Conservation (phyloP, 2,797 vertebrate species). For the Philypnodon macrostomus region DNA sequence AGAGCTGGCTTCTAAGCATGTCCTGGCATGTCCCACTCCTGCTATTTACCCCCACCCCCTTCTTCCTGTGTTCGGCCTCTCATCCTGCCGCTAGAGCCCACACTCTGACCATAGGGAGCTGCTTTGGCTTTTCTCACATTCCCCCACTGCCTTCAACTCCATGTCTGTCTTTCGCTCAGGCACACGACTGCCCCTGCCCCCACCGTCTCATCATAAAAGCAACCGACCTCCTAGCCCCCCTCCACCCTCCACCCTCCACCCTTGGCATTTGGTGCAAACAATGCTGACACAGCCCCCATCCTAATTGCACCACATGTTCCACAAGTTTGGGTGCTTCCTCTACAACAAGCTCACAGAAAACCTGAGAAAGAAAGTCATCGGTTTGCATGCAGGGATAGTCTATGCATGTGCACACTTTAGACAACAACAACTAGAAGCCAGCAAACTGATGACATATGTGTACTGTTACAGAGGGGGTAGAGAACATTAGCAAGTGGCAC, state of each 20-base stretch:
- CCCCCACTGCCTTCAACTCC: conserved; percentile 47
- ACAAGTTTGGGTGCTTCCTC: conserved; percentile 57
- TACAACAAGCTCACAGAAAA: conserved; percentile 42
- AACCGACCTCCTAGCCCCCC: conserved; percentile 40
- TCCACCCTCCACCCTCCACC: conserved; percentile 60
- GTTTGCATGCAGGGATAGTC: too few species aligned
- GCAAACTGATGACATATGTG: not conserved
- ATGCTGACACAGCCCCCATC: conserved; percentile 69
- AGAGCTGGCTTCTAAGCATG: conserved; percentile 57
- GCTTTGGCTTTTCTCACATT: conserved; percentile 54
- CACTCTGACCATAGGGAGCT: conserved; percentile 49
- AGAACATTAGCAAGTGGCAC: too few species aligned
- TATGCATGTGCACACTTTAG: not conserved
- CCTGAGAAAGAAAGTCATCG: too few species aligned
- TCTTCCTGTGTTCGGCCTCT: conserved; percentile 44
- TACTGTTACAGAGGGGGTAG: not conserved
- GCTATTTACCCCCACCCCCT: conserved; percentile 48
- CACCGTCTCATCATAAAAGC: conserved; percentile 60
- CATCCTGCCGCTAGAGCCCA: conserved; percentile 58
- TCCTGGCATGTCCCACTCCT: conserved; percentile 68
- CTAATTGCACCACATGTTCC: conserved; percentile 73
- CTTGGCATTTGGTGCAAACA: conserved; percentile 73
- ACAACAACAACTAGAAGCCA: not conserved
- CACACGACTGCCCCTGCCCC: conserved; percentile 57
- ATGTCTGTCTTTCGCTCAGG: conserved; percentile 37